Evolutionary conservation across 2,888 invertebrate species (phyloP).

Genomic region (Coremacera marginata): DNA sequence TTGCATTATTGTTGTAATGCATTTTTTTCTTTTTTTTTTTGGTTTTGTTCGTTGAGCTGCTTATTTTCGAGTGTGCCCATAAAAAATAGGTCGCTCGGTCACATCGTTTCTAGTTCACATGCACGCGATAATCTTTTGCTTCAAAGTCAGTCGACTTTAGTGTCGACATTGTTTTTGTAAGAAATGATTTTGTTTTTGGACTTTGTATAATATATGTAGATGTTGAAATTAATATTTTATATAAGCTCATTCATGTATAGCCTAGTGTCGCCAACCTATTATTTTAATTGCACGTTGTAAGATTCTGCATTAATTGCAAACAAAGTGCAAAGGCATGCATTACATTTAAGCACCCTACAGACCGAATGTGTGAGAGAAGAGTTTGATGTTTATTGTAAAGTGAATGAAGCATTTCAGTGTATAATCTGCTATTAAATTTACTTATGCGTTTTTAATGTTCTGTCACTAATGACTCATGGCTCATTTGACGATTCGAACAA

Average conservation of each 20-base stretch:
- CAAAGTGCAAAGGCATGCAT: neutral
- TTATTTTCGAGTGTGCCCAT: neutral
- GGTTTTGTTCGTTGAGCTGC: neutral
- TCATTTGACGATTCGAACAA: neutral
- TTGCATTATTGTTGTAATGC: neutral
- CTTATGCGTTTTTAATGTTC: neutral
- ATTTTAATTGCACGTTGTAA: neutral
- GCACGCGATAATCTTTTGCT: slow-evolving; percentile 17
- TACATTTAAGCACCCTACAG: neutral
- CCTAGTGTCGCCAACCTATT: neutral
- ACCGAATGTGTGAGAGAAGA: neutral
- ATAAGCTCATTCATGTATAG: neutral
- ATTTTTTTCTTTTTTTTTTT: neutral
- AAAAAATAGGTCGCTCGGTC: neutral
- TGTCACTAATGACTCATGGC: neutral
- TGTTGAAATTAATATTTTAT: no score
- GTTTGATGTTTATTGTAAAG: neutral
- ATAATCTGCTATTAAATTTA: neutral
- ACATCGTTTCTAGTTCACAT: slow-evolving; percentile 9
- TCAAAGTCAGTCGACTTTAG: neutral
- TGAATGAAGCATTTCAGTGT: no score
- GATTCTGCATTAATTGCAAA: neutral
- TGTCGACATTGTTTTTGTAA: neutral
- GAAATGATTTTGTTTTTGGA: neutral
- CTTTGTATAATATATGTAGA: no score